phyloP scores from a whole-genome alignment of 2,113 vertebrate species.

The Lagopus muta region DNA sequence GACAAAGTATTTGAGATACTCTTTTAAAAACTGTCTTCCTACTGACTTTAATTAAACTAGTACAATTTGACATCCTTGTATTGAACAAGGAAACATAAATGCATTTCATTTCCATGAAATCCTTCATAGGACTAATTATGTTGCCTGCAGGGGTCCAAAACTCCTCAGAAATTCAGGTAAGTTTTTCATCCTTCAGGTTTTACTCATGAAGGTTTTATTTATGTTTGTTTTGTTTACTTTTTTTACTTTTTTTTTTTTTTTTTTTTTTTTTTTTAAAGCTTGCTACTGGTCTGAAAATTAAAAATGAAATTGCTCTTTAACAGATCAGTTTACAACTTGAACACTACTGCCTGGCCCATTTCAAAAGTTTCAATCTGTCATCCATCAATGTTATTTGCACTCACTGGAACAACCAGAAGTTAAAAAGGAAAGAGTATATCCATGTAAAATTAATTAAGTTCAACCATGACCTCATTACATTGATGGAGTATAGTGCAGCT shows the following conservation, averaged over 20 bases:
- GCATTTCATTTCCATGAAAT: background rate
- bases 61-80: background rate
- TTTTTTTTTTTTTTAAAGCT: background rate
- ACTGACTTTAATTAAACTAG: background rate
- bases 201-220: background rate
- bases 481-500: conserved; percentile 62
- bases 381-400: conserved; percentile 45
- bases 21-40: background rate
- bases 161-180: background rate
- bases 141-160: background rate
- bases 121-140: background rate
- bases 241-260: background rate
- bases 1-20: background rate
- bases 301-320: conserved; percentile 12
- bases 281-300: background rate
- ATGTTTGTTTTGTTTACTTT: background rate
- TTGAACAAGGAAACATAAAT: background rate
- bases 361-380: conserved; percentile 21
- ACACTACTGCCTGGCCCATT: background rate
- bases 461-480: conserved; percentile 57
- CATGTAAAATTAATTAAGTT: conserved; percentile 68
- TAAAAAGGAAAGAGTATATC: conserved; percentile 69
- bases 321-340: background rate
- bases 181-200: background rate
- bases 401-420: conserved; percentile 14